Base-by-base conservation (phyloP, 37 sponge, comb jelly and placozoan species). In the Aphrocallistes beatrix region DNA sequence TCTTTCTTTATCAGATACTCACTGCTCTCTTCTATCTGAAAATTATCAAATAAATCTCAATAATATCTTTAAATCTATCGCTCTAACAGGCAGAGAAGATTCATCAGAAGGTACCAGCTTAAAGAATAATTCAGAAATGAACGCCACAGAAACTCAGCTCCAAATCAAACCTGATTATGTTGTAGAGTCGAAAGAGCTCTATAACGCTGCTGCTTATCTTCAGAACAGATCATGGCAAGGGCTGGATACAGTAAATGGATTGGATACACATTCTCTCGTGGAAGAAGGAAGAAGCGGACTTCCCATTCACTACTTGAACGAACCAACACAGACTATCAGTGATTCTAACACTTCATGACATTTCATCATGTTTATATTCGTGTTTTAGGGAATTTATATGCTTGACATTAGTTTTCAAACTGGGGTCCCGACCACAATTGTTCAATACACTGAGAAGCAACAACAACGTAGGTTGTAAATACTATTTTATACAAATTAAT, bases 181-280 rank as follows among this genome's bases (percentile, higher is more conserved):
- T 3, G 17, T 60, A 32, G 28, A 60, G 21, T 19, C 10, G 25
- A 60, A 13, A 60, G 34, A 28, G 8, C 8, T 6, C 25, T 25
- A 60, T 28, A 30, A 60, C 37, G 85, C 40, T 81, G 91, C 90
- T 69, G 45, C 84, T 39, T 93, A 42, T 83, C 84, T 95, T 30
- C 83, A 86, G 23, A 50, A 51, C 0, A 84, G 95, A 19, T 86
- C 86, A 39, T 95, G 95, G 95, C 82, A 82, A 38, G 95, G 95
- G 16, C 83, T 95, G 40, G 91, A 95, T 51, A 28, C 75, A 25
- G 75, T 3, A 60, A 13, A 32, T 32, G 13, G 6, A 16, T 16
- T 16, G 6, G 13, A 42, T 42, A 30, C 75, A 60, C 75, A 19
- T 3, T 60, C 75, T 60, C 25, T 60, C 10, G 75, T 60, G 10